These are phyloP conservation scores for Lordiphosa fenestrarum DNA, from an alignment of 2,888 invertebrate species.

Conservation along the genomic window DNA sequence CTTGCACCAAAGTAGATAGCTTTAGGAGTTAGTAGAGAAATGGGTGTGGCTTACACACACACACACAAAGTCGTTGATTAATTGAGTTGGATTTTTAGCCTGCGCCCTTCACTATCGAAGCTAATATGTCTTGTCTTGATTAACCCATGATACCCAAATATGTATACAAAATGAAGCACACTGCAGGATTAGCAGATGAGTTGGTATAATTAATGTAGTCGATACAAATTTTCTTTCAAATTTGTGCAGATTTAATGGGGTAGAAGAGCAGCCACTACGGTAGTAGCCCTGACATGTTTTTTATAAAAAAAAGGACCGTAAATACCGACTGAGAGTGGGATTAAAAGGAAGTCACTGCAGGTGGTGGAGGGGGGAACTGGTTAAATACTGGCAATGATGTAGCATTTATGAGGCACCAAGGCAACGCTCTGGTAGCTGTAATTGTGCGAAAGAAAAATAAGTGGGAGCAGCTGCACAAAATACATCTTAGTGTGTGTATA, in stretches of 20 bases:
- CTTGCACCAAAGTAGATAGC: not conserved
- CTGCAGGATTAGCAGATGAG: slow-evolving; percentile 4
- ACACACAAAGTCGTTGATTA: slow-evolving; percentile 54
- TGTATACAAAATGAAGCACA: not conserved
- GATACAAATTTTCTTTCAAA: not conserved
- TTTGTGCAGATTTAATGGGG: slow-evolving; percentile 1
- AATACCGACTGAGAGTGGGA: not conserved
- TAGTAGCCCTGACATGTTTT: not conserved
- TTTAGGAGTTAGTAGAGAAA: not conserved
- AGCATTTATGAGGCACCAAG: slow-evolving; percentile 31
- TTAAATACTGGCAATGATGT: slow-evolving; percentile 44
- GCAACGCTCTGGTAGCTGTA: not conserved
- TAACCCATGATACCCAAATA: slow-evolving; percentile 26
- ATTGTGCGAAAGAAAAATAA: not conserved
- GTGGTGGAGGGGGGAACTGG: slow-evolving; percentile 14
- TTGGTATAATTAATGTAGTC: too few species aligned
- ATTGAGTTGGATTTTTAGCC: slow-evolving; percentile 53
- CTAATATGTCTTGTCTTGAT: slow-evolving; percentile 34
- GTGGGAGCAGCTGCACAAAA: not conserved
- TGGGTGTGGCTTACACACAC: not conserved
- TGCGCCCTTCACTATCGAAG: slow-evolving; percentile 8
- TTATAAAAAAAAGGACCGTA: too few species aligned
- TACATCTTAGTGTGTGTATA: slow-evolving; percentile 15
- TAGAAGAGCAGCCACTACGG: slow-evolving; percentile 6
- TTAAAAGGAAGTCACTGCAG: slow-evolving; percentile 12